Evolutionary conservation across 2,888 invertebrate species (phyloP).

Genomic region (Allygus modestus): DNA sequence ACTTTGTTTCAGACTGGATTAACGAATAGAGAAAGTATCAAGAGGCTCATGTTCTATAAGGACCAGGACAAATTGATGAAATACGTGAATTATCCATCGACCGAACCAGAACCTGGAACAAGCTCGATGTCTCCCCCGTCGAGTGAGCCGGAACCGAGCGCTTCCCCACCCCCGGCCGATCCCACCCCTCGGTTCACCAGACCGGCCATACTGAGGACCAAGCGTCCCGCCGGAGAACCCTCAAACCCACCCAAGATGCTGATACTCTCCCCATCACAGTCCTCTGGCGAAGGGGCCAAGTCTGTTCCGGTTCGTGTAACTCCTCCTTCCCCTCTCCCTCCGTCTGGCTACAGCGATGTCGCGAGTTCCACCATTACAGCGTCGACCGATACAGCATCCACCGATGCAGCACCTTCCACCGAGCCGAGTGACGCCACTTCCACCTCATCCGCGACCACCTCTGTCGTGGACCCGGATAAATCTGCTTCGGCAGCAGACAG

Average conservation of each 20-base stretch:
- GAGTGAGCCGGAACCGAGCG: not conserved
- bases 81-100: not conserved
- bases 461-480: too few species aligned
- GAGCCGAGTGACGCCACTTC: too few species aligned
- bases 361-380: too few species aligned
- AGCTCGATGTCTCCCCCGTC: not conserved
- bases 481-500: not conserved
- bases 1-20: slow-evolving; percentile 3
- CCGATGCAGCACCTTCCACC: too few species aligned
- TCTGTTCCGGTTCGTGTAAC: not conserved
- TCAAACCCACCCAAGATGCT: not conserved
- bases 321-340: not conserved
- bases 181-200: not conserved
- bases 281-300: not conserved
- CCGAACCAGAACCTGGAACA: not conserved
- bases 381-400: too few species aligned
- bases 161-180: not conserved
- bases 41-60: slow-evolving; percentile 35
- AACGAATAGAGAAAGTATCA: slow-evolving; percentile 10
- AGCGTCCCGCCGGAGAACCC: not conserved
- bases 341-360: too few species aligned
- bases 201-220: not conserved
- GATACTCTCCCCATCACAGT: not conserved
- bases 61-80: slow-evolving; percentile 27
- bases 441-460: too few species aligned